Evolutionary conservation across 35 echinoderm and acorn worm species (phyloP).

Genomic region (Apostichopus japonicus): DNA sequence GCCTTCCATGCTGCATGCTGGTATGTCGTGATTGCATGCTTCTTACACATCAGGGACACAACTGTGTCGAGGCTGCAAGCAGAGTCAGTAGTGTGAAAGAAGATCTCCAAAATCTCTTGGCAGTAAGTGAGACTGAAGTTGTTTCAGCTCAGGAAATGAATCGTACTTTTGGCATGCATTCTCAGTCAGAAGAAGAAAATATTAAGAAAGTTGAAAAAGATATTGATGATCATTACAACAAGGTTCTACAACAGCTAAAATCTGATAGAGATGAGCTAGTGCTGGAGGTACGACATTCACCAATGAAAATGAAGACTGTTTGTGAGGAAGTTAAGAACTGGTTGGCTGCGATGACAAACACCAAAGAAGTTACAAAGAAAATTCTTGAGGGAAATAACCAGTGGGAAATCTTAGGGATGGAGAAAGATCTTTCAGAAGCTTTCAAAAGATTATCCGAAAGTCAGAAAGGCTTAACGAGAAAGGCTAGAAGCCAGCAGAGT

Average conservation of each 20-base stretch:
- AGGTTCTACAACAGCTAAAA: neutral
- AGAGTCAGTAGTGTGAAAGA: neutral
- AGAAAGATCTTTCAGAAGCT: neutral
- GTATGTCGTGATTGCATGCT: neutral
- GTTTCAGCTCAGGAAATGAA: neutral
- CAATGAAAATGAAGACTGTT: neutral
- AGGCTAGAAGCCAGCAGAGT: too few species aligned
- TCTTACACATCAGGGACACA: neutral
- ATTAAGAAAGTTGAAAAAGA: neutral
- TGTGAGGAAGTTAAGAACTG: neutral
- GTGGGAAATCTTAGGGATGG: constrained; percentile 1
- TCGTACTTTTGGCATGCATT: neutral
- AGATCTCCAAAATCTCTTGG: neutral
- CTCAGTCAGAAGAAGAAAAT: neutral
- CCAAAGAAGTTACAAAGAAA: neutral
- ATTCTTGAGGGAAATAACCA: neutral
- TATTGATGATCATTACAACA: neutral
- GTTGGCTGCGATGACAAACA: neutral
- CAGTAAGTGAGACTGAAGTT: neutral
- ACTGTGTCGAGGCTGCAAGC: neutral
- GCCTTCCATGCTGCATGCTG: neutral
- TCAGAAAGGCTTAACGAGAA: too few species aligned
- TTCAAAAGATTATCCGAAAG: too few species aligned
- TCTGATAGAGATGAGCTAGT: neutral
- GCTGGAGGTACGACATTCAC: neutral